Evolutionary conservation across 2,888 invertebrate genomes (phyloP).

Genomic region (Leptopilina myrica): DNA sequence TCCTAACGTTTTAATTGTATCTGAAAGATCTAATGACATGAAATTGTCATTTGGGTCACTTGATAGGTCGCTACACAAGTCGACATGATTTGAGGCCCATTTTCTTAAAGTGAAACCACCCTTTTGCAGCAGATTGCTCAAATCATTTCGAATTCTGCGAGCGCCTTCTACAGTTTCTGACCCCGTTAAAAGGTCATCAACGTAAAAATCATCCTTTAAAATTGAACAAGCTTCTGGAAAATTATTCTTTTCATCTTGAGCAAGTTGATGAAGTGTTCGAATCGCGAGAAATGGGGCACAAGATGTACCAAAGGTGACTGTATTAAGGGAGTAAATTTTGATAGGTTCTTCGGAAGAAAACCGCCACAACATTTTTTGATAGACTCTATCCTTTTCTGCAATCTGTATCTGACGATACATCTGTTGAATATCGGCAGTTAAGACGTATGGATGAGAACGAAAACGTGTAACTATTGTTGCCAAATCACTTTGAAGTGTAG

Average conservation of each 20-base stretch:
- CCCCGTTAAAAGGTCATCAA: background rate
- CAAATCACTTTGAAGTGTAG: no score
- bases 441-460: background rate
- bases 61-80: background rate
- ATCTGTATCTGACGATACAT: conserved; percentile 8
- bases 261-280: background rate
- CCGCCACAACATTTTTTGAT: background rate
- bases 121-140: background rate
- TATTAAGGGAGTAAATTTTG: background rate
- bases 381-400: background rate
- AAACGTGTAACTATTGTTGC: background rate
- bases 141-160: background rate
- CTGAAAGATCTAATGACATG: background rate
- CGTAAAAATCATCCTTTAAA: background rate
- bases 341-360: background rate
- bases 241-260: background rate
- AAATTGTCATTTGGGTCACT: background rate
- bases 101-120: background rate
- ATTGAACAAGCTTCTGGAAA: background rate
- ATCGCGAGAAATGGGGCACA: background rate
- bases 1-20: conserved; percentile 4
- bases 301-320: background rate
- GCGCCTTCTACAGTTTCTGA: background rate
- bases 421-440: background rate
- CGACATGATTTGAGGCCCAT: background rate